Conservation (phyloP, 2,888 invertebrate species). For the Tenthredo scrophulariae region DNA sequence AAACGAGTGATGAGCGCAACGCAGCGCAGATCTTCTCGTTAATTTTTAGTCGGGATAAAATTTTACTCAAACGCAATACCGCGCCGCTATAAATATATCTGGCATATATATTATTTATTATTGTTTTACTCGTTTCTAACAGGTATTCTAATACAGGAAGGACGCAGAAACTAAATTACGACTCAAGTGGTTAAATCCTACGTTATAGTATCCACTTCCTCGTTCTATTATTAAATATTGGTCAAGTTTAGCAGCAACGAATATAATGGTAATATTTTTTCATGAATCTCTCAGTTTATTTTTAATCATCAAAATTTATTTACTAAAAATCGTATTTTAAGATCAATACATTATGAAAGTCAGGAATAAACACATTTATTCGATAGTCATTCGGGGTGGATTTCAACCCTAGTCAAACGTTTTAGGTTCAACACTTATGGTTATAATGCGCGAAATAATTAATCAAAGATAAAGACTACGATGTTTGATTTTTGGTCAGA, state of each 20-base stretch:
- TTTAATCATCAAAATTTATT: too few species aligned
- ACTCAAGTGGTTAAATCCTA: background rate
- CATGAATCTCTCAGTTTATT: too few species aligned
- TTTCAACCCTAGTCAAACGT: too few species aligned
- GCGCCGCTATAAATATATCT: background rate
- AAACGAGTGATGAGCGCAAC: constrained; percentile 1
- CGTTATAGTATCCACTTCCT: too few species aligned
- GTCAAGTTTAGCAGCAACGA: background rate
- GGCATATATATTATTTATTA: background rate
- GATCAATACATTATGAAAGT: too few species aligned
- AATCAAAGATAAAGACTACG: background rate
- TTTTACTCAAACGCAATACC: background rate
- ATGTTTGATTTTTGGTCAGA: background rate
- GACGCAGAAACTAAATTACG: background rate
- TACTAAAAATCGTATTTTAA: too few species aligned
- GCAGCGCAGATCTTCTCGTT: background rate
- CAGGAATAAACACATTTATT: too few species aligned
- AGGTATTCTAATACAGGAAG: background rate
- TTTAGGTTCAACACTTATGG: too few species aligned
- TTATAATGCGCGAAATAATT: background rate
- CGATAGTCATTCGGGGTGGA: too few species aligned
- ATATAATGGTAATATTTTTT: too few species aligned
- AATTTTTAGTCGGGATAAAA: background rate
- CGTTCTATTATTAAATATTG: background rate
- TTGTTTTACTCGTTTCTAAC: constrained; percentile 6